Base-by-base conservation (phyloP, 1,140 invertebrate species). In the Coenobita brevimanus region DNA sequence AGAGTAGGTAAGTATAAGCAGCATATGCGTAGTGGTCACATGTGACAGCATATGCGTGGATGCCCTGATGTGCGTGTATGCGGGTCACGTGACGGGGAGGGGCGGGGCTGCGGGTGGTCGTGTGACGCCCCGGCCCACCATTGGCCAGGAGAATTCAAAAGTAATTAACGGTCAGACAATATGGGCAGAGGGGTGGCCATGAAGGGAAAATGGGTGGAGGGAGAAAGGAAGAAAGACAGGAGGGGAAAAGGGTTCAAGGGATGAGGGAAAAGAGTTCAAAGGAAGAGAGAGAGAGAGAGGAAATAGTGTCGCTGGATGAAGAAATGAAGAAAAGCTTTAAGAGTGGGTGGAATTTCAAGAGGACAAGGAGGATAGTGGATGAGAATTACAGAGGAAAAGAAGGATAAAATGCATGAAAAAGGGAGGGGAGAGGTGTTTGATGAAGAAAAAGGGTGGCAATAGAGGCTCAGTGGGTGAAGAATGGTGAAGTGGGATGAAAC, bases 51-150 rank as follows among this genome's bases (percentile, higher is more conserved):
- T n/a, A n/a, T n/a, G 69, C 71, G 82, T 73, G 69, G 57, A 50
- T 8, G 46, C 46, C 46, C 46, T 50, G 6, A 67, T 71, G 67
- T 83, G 24, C 69, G 67, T 83, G 46, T 50, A 50, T 50, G 46
- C 46, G 46, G 46, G 46, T 50, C 46, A 50, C 46, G 46, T 50
- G 46, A 50, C 46, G 67, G 41, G 50, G 46, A 67, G 24, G 64
- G 46, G 82, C 57, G 82, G 50, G 46, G n/a, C 27, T 73, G 69
- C 69, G 24, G 67, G 67, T 50, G 64, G 64, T 43, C 17, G 64
- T 71, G 30, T 21, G 27, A 41, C 15, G 71, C 36, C 41, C 33
- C 24, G 43, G 27, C 27, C 13, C 43, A 17, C 50, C 24, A 24
- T 46, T 24, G 43, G 24, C 27, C 30, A 79, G 13, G 24, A 13